Conservation (phyloP, 1,140 invertebrate genomes). For the Ceratoteleas bidentatus region DNA sequence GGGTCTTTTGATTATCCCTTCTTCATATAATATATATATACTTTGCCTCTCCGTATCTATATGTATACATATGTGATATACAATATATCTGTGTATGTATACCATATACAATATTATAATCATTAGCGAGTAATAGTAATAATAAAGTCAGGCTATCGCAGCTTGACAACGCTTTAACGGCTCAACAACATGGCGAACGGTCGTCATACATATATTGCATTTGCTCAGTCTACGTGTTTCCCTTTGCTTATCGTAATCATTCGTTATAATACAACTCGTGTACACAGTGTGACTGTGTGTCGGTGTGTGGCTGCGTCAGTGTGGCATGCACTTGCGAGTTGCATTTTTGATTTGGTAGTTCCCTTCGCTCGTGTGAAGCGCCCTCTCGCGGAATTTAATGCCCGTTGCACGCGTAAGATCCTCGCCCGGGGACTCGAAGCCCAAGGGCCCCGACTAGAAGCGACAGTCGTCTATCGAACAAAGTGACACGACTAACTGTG, state of each 20-base stretch:
- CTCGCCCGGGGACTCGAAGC: slow-evolving; percentile 52
- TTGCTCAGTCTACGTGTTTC: slow-evolving; percentile 81
- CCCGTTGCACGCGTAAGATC: slow-evolving; percentile 68
- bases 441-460: slow-evolving; percentile 61
- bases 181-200: slow-evolving; percentile 79
- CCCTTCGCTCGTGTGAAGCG: slow-evolving; percentile 34
- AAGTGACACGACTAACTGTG: slow-evolving; percentile 55
- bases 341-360: slow-evolving; percentile 69
- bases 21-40: neutral
- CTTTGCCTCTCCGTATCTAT: no score
- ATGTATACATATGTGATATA: no score
- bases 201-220: slow-evolving; percentile 81
- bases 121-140: slow-evolving; percentile 24
- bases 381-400: slow-evolving; percentile 76
- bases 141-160: slow-evolving; percentile 64
- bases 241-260: slow-evolving; percentile 67
- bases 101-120: no score
- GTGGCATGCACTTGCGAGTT: neutral
- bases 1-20: neutral
- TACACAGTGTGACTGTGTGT: no score
- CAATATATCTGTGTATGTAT: no score
- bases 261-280: slow-evolving; percentile 45
- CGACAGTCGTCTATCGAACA: slow-evolving; percentile 59
- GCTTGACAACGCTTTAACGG: slow-evolving; percentile 71
- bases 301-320: neutral